These are phyloP conservation scores for Pachyramphus minor DNA, from an alignment of 2,113 vertebrate genomes.

Conservation along the genomic window DNA sequence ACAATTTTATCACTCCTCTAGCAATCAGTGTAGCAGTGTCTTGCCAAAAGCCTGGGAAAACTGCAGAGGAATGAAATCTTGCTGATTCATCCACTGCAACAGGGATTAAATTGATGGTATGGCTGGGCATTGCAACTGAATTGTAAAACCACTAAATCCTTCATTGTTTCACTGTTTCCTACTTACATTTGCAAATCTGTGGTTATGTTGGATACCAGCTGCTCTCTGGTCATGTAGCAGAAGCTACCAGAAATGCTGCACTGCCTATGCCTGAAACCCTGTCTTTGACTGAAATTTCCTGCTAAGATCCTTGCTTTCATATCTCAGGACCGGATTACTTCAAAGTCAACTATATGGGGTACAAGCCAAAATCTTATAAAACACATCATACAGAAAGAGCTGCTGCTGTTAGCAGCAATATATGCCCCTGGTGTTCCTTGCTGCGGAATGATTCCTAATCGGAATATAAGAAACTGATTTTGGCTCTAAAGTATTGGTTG, in stretches of 20 bases:
- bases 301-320: not conserved
- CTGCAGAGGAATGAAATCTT: not conserved
- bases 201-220: not conserved
- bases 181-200: not conserved
- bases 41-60: not conserved
- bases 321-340: not conserved
- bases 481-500: not conserved
- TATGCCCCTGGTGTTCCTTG: not conserved
- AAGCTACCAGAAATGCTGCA: not conserved
- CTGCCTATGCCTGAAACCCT: not conserved
- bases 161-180: not conserved
- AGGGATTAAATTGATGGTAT: not conserved
- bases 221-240: not conserved
- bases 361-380: not conserved
- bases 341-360: not conserved
- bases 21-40: not conserved
- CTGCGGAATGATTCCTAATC: not conserved
- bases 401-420: not conserved
- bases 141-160: not conserved
- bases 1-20: not conserved
- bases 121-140: not conserved
- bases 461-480: not conserved
- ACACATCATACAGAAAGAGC: not conserved
- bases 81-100: not conserved
- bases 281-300: not conserved